A percentile compares a stretch with the other conserved stretches of the same genome.
Evolutionary conservation across 2,113 vertebrate species (phyloP).

Genomic region (Guaruba guarouba): DNA sequence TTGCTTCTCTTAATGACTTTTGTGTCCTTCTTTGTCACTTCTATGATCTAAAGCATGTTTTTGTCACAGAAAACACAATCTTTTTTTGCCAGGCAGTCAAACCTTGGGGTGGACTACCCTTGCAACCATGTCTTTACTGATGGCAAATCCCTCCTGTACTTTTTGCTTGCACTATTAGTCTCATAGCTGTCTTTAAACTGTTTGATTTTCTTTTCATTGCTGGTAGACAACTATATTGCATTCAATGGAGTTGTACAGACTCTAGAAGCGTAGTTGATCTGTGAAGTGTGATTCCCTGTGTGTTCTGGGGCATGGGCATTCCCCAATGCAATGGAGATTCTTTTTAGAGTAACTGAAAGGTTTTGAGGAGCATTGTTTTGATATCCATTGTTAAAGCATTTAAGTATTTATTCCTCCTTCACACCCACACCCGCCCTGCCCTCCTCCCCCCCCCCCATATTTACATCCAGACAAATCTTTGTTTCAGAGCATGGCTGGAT

Average conservation of each 20-base stretch:
- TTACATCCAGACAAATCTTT: not conserved
- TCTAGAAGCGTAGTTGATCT: not conserved
- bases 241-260: not conserved
- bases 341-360: not conserved
- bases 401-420: not conserved
- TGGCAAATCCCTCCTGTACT: rapidly evolving
- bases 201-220: not conserved
- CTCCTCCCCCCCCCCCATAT: rapidly evolving
- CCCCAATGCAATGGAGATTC: not conserved
- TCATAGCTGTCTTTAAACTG: not conserved
- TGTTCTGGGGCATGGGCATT: not conserved
- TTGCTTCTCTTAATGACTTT: not conserved
- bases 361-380: not conserved
- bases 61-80: not conserved
- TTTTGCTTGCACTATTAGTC: not conserved
- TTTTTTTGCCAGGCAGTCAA: not conserved
- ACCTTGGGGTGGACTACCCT: not conserved
- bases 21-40: not conserved
- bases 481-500: not conserved
- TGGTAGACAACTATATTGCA: not conserved
- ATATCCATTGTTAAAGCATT: not conserved
- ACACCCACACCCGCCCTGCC: rapidly evolving
- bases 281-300: rapidly evolving
- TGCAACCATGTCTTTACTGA: not conserved
- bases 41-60: not conserved